phyloP scores from a whole-genome alignment of 2,797 vertebrate species.

The Hyperoplus immaculatus region DNA sequence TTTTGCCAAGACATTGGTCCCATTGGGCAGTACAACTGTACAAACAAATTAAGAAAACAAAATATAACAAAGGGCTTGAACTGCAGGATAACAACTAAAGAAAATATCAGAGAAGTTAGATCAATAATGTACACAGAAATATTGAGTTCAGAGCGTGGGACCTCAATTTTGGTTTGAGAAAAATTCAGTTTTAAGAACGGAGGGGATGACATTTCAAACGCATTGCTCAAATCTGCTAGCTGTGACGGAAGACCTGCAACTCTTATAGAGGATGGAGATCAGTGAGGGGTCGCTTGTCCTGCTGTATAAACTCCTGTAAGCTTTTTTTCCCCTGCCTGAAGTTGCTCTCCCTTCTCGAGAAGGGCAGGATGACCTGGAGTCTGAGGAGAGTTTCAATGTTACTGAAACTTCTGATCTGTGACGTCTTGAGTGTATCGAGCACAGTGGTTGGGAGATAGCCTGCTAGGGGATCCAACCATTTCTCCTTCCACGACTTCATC shows the following conservation, averaged over 20 bases:
- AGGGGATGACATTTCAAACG: slow-evolving; percentile 66
- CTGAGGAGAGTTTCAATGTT: slow-evolving; percentile 87
- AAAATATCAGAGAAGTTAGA: slow-evolving; percentile 76
- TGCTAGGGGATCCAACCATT: slow-evolving; percentile 82
- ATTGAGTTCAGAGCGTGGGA: slow-evolving; percentile 59
- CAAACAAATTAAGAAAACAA: slow-evolving; percentile 73
- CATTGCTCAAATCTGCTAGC: slow-evolving; percentile 45
- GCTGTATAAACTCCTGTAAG: slow-evolving; percentile 82
- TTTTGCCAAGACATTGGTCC: slow-evolving; percentile 87
- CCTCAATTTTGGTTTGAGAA: slow-evolving; percentile 60
- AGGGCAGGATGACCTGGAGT: slow-evolving; percentile 85
- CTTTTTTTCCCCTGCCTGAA: slow-evolving; percentile 84
- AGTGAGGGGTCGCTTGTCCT: slow-evolving; percentile 72
- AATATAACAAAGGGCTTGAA: slow-evolving; percentile 61
- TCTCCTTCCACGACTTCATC: slow-evolving; percentile 85
- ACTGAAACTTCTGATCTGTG: slow-evolving; percentile 83
- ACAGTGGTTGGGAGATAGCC: slow-evolving; percentile 84
- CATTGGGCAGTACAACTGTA: slow-evolving; percentile 84
- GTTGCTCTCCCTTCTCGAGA: slow-evolving; percentile 85
- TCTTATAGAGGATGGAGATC: slow-evolving; percentile 84
- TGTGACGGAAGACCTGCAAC: slow-evolving; percentile 62
- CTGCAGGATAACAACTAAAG: slow-evolving; percentile 75
- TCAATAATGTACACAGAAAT: slow-evolving; percentile 84
- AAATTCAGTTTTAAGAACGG: slow-evolving; percentile 73
- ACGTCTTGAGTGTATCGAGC: slow-evolving; percentile 84